phyloP scores from a whole-genome alignment of 2,113 vertebrate genomes.

The Eolophus roseicapilla region DNA sequence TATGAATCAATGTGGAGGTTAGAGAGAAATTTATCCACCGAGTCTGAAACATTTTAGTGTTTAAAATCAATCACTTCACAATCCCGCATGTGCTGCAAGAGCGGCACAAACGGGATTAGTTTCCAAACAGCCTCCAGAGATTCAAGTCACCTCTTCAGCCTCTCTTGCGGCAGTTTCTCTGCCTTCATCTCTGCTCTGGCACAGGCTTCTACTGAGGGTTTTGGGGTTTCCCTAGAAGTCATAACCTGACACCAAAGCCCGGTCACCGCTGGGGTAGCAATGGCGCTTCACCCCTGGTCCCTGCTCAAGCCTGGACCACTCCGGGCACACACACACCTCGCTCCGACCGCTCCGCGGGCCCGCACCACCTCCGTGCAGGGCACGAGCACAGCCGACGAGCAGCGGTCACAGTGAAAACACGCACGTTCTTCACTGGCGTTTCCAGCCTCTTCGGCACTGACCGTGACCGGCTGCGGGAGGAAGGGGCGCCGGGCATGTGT shows the following conservation, averaged over 20 bases:
- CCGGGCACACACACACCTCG: fast-evolving
- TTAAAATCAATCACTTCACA: not conserved
- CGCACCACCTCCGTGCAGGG: not conserved
- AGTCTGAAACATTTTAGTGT: not conserved
- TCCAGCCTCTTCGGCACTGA: not conserved
- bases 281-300: not conserved
- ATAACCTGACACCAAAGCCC: not conserved
- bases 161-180: not conserved
- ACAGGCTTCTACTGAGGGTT: not conserved
- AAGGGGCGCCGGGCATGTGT: not conserved
- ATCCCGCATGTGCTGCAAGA: not conserved
- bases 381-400: not conserved
- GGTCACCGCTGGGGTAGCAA: not conserved
- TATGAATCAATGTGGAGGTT: not conserved
- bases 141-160: not conserved
- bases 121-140: not conserved
- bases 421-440: not conserved
- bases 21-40: not conserved
- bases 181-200: not conserved
- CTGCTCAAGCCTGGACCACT: fast-evolving
- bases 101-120: not conserved
- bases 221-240: not conserved
- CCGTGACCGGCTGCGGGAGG: not conserved
- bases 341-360: not conserved
- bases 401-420: not conserved